A percentile compares a stretch with the other conserved stretches of the same genome.
phyloP scores from a whole-genome alignment of 2,888 invertebrate genomes.

The Heteromurus nitidus region DNA sequence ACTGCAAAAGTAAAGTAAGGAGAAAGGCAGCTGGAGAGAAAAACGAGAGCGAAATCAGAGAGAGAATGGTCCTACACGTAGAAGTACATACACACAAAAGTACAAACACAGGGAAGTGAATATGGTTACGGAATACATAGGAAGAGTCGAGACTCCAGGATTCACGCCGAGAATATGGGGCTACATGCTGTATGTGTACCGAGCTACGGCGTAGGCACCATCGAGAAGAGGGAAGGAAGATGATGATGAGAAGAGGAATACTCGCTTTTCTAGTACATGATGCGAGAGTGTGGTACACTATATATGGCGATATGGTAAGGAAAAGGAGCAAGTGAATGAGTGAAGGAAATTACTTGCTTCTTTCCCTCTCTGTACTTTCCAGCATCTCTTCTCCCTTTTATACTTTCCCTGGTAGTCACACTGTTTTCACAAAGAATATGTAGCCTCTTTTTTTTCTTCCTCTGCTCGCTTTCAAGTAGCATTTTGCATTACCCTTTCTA shows the following conservation, averaged over 20 bases:
- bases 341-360: not conserved
- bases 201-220: too few relatives aligned
- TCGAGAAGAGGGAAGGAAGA: not conserved
- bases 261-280: not conserved
- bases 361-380: not conserved
- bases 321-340: not conserved
- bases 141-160: too few relatives aligned
- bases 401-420: not conserved
- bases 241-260: not conserved
- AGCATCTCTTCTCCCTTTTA: not conserved
- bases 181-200: too few relatives aligned
- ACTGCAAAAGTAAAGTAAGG: constrained; percentile 21
- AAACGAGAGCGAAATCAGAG: constrained; percentile 56
- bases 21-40: constrained; percentile 60
- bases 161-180: too few relatives aligned
- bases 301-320: too few relatives aligned
- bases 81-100: too few relatives aligned
- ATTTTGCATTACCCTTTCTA: not conserved
- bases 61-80: too few relatives aligned
- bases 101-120: too few relatives aligned
- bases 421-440: not conserved
- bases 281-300: too few relatives aligned
- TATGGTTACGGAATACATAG: too few relatives aligned
- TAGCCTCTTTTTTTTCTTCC: too few relatives aligned
- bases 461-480: not conserved